Percentiles rank a stretch among this genome's conserved stretches.
phyloP scores from a whole-genome alignment of 2,113 vertebrate species.

The Sisor rabdophorus region DNA sequence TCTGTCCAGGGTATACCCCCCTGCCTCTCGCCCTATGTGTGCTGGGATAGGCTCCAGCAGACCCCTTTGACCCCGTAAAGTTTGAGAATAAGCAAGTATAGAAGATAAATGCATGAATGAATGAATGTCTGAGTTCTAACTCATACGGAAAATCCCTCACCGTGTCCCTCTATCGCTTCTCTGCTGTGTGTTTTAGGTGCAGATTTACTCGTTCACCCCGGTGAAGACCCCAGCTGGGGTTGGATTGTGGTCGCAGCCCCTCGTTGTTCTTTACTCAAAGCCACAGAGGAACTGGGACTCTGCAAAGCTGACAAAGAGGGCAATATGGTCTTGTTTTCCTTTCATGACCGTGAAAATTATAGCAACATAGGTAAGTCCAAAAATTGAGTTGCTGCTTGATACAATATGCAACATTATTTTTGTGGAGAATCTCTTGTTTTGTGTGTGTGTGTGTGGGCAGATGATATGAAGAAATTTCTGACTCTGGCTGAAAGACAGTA shows the following conservation, averaged over 20 bases:
- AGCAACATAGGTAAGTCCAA: conserved; percentile 61
- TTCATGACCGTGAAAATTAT: conserved; percentile 65
- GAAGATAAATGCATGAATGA: too few species aligned
- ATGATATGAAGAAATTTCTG: conserved; percentile 71
- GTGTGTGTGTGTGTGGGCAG: conserved; percentile 51
- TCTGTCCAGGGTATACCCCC: too few species aligned
- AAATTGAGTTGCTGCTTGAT: not conserved
- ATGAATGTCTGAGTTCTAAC: not conserved
- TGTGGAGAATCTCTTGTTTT: too few species aligned
- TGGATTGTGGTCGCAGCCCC: conserved; percentile 71
- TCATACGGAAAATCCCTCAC: not conserved
- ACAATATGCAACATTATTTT: too few species aligned
- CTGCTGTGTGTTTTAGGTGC: conserved; percentile 59
- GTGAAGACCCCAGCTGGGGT: conserved; percentile 68
- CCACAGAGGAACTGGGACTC: conserved; percentile 70
- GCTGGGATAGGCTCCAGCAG: too few species aligned
- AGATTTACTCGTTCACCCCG: conserved; percentile 68
- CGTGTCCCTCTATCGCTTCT: not conserved
- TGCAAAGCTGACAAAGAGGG: conserved; percentile 63
- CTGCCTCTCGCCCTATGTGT: too few species aligned
- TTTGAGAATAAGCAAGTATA: too few species aligned
- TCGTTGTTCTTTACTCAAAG: conserved; percentile 65
- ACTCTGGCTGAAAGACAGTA: conserved; percentile 73
- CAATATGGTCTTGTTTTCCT: conserved; percentile 70
- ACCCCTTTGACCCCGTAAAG: too few species aligned